Conservation (phyloP, 2,797 vertebrate genomes). For the Halcyon smyrnensis region DNA sequence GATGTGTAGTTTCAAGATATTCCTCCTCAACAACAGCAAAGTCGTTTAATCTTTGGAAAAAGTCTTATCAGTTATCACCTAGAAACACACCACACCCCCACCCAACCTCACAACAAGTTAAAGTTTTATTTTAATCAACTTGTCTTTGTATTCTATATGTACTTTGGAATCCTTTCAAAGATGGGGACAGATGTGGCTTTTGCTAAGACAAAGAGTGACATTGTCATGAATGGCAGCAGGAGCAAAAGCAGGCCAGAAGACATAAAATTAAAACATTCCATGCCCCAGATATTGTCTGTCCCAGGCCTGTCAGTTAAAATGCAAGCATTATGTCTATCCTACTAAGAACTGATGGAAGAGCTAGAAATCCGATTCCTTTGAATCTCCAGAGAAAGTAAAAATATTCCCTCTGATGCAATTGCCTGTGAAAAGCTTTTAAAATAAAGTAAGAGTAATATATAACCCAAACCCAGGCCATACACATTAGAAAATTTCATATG, state of each 20-base stretch:
- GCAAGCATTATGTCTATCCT: not conserved
- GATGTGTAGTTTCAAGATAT: not conserved
- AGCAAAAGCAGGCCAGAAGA: not conserved
- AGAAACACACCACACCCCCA: not conserved
- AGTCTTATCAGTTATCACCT: not conserved
- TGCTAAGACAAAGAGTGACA: not conserved
- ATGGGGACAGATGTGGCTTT: not conserved
- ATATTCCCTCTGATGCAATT: not conserved
- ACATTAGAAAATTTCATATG: not conserved
- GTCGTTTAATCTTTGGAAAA: slow-evolving; percentile 38
- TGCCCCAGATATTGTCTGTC: not conserved
- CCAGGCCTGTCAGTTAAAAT: not conserved
- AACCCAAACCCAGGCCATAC: not conserved
- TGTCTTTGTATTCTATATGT: not conserved
- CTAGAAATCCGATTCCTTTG: not conserved
- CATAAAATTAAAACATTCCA: not conserved
- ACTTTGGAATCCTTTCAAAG: not conserved
- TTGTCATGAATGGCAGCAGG: not conserved
- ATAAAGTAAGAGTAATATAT: not conserved
- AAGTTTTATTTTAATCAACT: not conserved
- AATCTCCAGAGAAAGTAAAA: not conserved
- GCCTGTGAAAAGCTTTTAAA: not conserved
- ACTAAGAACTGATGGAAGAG: not conserved
- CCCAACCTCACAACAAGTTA: not conserved
- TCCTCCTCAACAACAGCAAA: slow-evolving; percentile 18